Evolutionary conservation across 2,113 vertebrate genomes (phyloP).

Genomic region (Etheostoma cragini): DNA sequence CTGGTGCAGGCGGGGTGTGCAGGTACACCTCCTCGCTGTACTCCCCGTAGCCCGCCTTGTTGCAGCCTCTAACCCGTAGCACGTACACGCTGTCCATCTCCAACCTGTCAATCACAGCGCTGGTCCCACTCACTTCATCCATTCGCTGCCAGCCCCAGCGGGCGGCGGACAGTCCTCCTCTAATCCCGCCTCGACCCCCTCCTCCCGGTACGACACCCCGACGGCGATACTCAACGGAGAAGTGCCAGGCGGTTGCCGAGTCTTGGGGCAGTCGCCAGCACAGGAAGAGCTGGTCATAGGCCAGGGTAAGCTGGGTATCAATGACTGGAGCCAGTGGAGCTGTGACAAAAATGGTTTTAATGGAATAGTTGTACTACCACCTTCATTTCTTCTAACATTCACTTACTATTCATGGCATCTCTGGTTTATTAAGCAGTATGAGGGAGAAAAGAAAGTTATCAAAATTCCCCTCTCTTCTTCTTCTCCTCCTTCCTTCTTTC

Average conservation of each 20-base stretch:
- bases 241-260: conserved; percentile 93
- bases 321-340: conserved; percentile 94
- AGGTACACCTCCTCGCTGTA: conserved; percentile 98
- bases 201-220: conserved; percentile 86
- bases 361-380: neutral
- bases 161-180: conserved; percentile 87
- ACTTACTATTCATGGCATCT: neutral
- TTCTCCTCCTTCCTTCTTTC: neutral
- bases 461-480: neutral
- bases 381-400: neutral
- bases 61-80: conserved; percentile 92
- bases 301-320: conserved; percentile 94
- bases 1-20: conserved; percentile 93
- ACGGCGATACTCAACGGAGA: conserved; percentile 93
- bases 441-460: neutral
- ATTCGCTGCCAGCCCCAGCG: conserved; percentile 92
- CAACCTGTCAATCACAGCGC: conserved; percentile 90
- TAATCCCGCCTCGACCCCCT: conserved; percentile 82
- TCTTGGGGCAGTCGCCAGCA: conserved; percentile 94
- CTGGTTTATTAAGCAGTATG: neutral
- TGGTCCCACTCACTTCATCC: conserved; percentile 91
- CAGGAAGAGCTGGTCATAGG: conserved; percentile 97
- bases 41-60: conserved; percentile 93
- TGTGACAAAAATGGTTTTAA: conserved; percentile 60
- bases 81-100: conserved; percentile 95